Conservation (phyloP, 2,888 invertebrate genomes). For the Cecidostiba fungosa region DNA sequence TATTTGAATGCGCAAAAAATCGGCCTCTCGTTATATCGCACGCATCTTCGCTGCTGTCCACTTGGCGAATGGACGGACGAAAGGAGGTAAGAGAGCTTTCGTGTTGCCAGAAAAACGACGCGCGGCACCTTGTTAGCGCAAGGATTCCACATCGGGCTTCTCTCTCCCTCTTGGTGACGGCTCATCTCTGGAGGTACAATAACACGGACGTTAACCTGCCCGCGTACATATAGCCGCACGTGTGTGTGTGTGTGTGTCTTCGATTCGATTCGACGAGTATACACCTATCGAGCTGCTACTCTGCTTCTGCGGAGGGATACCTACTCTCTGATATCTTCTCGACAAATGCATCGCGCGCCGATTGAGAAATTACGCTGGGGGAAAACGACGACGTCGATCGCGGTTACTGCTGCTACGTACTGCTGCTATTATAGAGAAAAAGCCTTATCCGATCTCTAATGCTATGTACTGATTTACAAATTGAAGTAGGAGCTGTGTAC, state of each 20-base stretch:
- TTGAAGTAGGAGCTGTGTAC: too few relatives aligned
- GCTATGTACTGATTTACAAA: too few relatives aligned
- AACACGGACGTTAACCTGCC: conserved; percentile 77
- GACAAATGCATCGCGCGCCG: conserved; percentile 51
- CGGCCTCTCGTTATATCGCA: conserved; percentile 73
- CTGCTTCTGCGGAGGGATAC: background rate
- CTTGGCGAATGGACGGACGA: background rate
- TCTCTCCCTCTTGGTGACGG: conserved; percentile 68
- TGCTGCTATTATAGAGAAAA: too few relatives aligned
- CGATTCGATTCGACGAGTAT: background rate
- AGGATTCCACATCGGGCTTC: conserved; percentile 69
- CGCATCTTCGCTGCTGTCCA: conserved; percentile 1
- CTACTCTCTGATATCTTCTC: conserved; percentile 24
- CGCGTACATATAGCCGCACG: background rate
- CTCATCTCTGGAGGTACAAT: conserved; percentile 71
- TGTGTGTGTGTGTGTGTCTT: conserved; percentile 46
- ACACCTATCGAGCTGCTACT: background rate
- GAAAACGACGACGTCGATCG: background rate
- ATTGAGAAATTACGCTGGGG: conserved; percentile 48
- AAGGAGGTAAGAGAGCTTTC: conserved; percentile 53
- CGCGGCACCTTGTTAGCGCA: conserved; percentile 80
- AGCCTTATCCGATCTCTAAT: too few relatives aligned
- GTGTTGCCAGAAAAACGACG: conserved; percentile 72
- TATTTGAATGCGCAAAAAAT: conserved; percentile 80
- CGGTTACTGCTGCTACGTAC: too few relatives aligned